Percentiles rank a stretch among this genome's conserved stretches.
Conservation (phyloP, 1,140 invertebrate genomes). For the Nasonia giraulti region DNA sequence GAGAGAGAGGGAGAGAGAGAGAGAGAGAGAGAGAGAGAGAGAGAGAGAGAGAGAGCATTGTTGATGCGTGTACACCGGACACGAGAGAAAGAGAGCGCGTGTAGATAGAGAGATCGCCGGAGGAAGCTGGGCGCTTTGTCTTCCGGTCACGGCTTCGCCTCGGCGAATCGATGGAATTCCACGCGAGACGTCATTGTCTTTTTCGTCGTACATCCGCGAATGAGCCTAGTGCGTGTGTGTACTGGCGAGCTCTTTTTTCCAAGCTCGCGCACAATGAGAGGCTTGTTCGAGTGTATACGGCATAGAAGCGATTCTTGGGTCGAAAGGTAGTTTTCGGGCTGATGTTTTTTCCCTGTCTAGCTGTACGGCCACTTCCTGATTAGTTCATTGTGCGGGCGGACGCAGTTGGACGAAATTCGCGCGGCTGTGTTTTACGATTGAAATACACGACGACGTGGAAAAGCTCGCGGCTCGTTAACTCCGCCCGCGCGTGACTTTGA, state of each 20-base stretch:
- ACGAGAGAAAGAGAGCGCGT: constrained; percentile 14
- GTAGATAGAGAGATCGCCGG: constrained; percentile 9
- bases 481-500: not conserved
- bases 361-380: not conserved
- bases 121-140: constrained; percentile 52
- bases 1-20: not conserved
- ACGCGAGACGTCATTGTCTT: not conserved
- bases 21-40: not conserved
- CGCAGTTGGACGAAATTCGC: not conserved
- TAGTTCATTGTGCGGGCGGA: not conserved
- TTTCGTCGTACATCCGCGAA: not conserved
- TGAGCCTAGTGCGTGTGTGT: not conserved
- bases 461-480: not conserved
- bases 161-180: constrained; percentile 45
- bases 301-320: not conserved
- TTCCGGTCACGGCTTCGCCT: constrained; percentile 57
- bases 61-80: not conserved
- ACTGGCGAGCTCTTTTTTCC: no score
- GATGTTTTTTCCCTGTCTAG: not conserved
- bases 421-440: no score
- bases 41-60: not conserved
- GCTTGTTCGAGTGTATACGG: not conserved
- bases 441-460: no score
- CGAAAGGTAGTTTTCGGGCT: not conserved
- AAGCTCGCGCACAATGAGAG: not conserved